Percentiles rank a stretch among this genome's conserved stretches.
Evolutionary conservation across 2,888 invertebrate genomes (phyloP).

Genomic region (Tuberolachnus salignus): DNA sequence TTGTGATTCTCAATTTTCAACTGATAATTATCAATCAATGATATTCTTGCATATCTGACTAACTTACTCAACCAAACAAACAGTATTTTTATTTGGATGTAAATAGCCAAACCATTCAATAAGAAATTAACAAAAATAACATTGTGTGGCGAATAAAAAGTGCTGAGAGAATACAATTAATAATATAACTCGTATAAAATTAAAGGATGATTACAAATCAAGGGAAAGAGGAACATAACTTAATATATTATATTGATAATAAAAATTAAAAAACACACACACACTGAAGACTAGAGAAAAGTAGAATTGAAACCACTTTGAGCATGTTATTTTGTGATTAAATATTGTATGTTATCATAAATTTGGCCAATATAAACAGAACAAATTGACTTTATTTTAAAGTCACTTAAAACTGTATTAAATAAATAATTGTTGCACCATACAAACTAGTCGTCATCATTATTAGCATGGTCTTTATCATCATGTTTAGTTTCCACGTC

Average conservation of each 20-base stretch:
- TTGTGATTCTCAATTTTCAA: neutral
- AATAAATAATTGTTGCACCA: conserved; percentile 21
- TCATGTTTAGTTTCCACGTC: conserved; percentile 42
- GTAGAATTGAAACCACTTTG: conserved; percentile 53
- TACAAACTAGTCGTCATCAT: conserved; percentile 33
- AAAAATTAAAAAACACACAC: conserved; percentile 37
- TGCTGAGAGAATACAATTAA: conserved; percentile 32
- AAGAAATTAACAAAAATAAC: conserved; percentile 26
- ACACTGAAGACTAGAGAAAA: conserved; percentile 55
- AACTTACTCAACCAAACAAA: conserved; percentile 14
- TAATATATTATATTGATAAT: conserved; percentile 36
- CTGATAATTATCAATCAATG: neutral
- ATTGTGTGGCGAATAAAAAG: conserved; percentile 38
- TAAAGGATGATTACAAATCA: conserved; percentile 38
- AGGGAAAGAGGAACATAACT: conserved; percentile 44
- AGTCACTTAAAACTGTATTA: conserved; percentile 18
- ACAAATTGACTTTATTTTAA: conserved; percentile 27
- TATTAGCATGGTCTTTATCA: conserved; percentile 24
- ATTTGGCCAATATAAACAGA: conserved; percentile 27
- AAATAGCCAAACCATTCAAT: neutral
- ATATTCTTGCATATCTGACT: neutral
- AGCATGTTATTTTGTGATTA: conserved; percentile 51
- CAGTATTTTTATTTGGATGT: neutral
- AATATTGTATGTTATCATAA: conserved; percentile 37
- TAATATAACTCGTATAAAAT: conserved; percentile 29